A percentile compares a stretch with the other conserved stretches of the same genome.
phyloP scores from a whole-genome alignment of 2,797 vertebrate genomes.

The Mycteria americana region DNA sequence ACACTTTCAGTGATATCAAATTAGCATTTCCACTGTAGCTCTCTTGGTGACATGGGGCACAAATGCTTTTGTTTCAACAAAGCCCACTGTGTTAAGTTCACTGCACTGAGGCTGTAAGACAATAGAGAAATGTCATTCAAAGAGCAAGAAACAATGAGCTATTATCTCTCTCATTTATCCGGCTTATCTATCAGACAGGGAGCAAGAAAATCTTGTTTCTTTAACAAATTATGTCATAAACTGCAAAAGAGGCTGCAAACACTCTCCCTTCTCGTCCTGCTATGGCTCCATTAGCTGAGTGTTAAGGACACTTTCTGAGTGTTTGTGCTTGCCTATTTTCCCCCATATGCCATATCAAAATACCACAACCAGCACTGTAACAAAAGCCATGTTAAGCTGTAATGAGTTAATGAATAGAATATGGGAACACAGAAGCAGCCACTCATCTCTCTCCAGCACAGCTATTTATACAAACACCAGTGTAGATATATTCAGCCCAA shows the following conservation, averaged over 20 bases:
- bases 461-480: neutral
- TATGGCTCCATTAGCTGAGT: neutral
- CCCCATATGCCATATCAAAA: neutral
- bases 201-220: slow-evolving; percentile 32
- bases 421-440: neutral
- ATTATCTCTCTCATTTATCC: slow-evolving; percentile 41
- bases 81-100: slow-evolving; percentile 50
- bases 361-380: neutral
- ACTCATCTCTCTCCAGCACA: neutral
- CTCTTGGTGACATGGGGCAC: slow-evolving; percentile 5
- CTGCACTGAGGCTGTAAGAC: slow-evolving; percentile 46
- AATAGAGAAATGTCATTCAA: slow-evolving; percentile 59
- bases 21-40: slow-evolving; percentile 36
- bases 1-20: neutral
- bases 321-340: neutral
- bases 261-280: neutral
- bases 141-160: slow-evolving; percentile 49
- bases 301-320: neutral
- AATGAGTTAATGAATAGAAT: neutral
- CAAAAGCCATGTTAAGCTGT: neutral
- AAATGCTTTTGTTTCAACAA: slow-evolving; percentile 64
- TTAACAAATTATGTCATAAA: slow-evolving; percentile 48
- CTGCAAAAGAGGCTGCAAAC: neutral
- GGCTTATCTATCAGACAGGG: neutral
- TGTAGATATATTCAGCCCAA: neutral